Evolutionary conservation across 2,888 invertebrate genomes (phyloP).

Genomic region (Drosophila sordidula): DNA sequence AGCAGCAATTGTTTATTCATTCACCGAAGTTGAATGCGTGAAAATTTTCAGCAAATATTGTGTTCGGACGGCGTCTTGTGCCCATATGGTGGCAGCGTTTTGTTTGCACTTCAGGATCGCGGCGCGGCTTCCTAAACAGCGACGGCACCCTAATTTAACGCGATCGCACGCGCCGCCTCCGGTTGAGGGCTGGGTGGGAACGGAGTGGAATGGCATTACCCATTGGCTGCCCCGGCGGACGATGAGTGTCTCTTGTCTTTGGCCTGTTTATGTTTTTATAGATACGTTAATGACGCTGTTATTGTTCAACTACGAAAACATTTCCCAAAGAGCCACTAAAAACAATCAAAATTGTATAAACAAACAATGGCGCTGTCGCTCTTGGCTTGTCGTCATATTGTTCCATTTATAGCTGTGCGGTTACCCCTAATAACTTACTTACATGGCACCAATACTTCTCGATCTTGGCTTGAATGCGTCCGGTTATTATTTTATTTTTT

Average conservation of each 20-base stretch:
- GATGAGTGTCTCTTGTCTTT: constrained; percentile 68
- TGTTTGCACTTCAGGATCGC: constrained; percentile 55
- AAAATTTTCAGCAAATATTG: constrained; percentile 69
- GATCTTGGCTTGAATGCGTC: background rate
- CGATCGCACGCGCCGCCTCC: constrained; percentile 64
- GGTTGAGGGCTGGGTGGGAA: constrained; percentile 54
- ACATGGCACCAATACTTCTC: constrained; percentile 2
- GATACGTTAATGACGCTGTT: constrained; percentile 78
- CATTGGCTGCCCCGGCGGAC: constrained; percentile 30
- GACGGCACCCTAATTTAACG: constrained; percentile 55
- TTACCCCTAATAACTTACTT: constrained; percentile 30
- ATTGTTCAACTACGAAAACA: constrained; percentile 71
- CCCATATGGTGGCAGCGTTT: constrained; percentile 67
- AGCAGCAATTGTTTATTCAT: constrained; percentile 62
- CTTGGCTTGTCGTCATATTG: constrained; percentile 59
- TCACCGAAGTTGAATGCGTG: constrained; percentile 54
- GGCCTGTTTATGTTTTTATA: constrained; percentile 77
- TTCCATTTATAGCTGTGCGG: constrained; percentile 66
- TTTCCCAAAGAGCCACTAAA: constrained; percentile 63
- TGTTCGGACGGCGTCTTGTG: constrained; percentile 59
- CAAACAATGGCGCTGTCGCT: constrained; percentile 73
- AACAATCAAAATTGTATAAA: constrained; percentile 77
- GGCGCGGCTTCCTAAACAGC: constrained; percentile 33
- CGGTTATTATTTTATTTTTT: background rate
- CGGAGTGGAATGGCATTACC: constrained; percentile 27